phyloP scores from a whole-genome alignment of 2,113 vertebrate genomes.

The Gambusia affinis region DNA sequence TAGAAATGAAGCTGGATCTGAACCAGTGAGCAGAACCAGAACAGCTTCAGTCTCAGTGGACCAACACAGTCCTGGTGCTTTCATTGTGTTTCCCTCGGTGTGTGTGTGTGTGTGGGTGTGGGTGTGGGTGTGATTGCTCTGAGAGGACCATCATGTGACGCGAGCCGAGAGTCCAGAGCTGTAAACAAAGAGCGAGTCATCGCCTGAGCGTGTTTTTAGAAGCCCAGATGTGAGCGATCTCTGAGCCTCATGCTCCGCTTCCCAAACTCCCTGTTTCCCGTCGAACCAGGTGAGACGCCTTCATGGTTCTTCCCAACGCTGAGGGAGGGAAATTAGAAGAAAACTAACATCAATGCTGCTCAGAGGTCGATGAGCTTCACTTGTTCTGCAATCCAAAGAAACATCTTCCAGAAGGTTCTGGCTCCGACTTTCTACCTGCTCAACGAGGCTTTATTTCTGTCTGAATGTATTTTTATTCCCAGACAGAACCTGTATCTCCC shows the following conservation, averaged over 20 bases:
- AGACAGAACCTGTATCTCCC: slow-evolving; percentile 12
- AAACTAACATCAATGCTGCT: background rate
- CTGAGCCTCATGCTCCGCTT: background rate
- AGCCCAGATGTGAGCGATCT: slow-evolving; percentile 1
- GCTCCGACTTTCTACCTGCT: background rate
- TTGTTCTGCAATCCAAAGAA: background rate
- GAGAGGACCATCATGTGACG: slow-evolving; percentile 3
- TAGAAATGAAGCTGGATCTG: background rate
- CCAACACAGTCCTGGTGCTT: background rate
- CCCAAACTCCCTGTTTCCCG: background rate
- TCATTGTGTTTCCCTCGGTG: background rate
- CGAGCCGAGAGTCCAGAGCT: slow-evolving; percentile 1
- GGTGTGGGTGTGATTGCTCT: slow-evolving; percentile 2
- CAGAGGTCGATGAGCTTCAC: background rate
- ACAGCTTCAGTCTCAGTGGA: background rate
- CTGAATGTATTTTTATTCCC: slow-evolving; percentile 1
- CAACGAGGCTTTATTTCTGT: background rate
- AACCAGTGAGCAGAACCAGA: background rate
- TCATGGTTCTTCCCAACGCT: background rate
- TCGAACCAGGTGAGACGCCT: slow-evolving; percentile 2
- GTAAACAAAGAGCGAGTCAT: background rate
- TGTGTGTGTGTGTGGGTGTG: background rate
- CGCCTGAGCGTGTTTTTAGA: background rate
- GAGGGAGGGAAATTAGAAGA: background rate
- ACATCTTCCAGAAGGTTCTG: background rate